A percentile compares a stretch with the other conserved stretches of the same genome.
phyloP scores from a whole-genome alignment of 2,797 vertebrate genomes.

The Crenichthys baileyi region DNA sequence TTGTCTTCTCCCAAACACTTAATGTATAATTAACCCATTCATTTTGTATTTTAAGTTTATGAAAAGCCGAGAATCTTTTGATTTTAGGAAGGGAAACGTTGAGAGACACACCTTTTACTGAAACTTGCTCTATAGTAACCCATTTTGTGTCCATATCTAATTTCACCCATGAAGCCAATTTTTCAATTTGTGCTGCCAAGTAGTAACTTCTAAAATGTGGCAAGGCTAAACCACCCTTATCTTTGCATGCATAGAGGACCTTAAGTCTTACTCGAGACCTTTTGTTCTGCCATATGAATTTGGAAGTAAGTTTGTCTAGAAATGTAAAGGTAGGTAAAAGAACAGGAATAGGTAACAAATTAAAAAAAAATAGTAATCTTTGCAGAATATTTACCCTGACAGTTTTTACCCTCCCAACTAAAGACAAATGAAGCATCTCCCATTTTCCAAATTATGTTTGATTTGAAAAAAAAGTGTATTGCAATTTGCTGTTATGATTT shows the following conservation, averaged over 20 bases:
- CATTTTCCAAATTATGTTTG: neutral
- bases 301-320: neutral
- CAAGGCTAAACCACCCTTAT: no score
- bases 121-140: no score
- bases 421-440: neutral
- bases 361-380: neutral
- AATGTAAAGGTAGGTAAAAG: neutral
- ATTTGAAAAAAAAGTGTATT: neutral
- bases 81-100: no score
- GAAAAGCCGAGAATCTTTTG: no score
- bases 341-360: neutral
- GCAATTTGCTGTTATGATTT: neutral
- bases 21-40: no score
- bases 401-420: constrained; percentile 2
- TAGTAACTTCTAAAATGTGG: no score
- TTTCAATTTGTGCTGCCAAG: no score
- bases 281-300: constrained; percentile 3
- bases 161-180: no score
- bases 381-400: neutral
- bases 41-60: no score
- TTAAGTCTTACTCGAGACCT: neutral
- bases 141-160: no score
- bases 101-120: no score
- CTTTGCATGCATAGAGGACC: neutral
- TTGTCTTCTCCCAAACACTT: no score